phyloP scores from a whole-genome alignment of 2,888 invertebrate species.

The Synergus umbraculus region DNA sequence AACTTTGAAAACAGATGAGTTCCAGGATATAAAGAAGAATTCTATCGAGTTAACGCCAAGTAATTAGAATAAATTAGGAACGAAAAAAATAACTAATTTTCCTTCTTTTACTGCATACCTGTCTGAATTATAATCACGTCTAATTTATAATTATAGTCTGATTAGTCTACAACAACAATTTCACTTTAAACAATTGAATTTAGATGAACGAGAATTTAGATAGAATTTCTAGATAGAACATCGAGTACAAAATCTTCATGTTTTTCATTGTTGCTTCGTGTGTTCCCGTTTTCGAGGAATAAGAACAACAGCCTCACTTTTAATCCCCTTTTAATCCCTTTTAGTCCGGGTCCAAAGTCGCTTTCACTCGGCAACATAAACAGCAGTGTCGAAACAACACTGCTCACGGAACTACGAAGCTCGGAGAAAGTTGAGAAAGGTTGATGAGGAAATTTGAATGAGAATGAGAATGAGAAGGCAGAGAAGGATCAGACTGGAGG shows the following conservation, averaged over 20 bases:
- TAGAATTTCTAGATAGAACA: conserved; percentile 44
- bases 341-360: conserved; percentile 57
- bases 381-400: conserved; percentile 50
- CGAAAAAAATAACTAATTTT: background rate
- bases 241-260: conserved; percentile 47
- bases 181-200: background rate
- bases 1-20: conserved; percentile 30
- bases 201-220: background rate
- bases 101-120: no score
- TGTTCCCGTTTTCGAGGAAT: conserved; percentile 50
- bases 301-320: conserved; percentile 55
- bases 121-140: no score
- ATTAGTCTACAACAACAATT: no score
- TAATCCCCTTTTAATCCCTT: conserved; percentile 63
- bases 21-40: conserved; percentile 12
- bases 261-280: conserved; percentile 52
- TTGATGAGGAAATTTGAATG: conserved; percentile 46
- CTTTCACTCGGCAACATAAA: conserved; percentile 52
- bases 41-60: background rate
- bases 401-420: conserved; percentile 36
- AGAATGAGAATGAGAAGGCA: conserved; percentile 44
- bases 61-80: conserved; percentile 18
- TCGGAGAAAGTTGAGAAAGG: background rate
- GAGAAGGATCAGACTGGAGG: conserved; percentile 45
- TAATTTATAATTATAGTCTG: no score